A percentile compares a stretch with the other conserved stretches of the same genome.
Conservation (phyloP, 2,797 vertebrate species). For the Chelonia mydas region DNA sequence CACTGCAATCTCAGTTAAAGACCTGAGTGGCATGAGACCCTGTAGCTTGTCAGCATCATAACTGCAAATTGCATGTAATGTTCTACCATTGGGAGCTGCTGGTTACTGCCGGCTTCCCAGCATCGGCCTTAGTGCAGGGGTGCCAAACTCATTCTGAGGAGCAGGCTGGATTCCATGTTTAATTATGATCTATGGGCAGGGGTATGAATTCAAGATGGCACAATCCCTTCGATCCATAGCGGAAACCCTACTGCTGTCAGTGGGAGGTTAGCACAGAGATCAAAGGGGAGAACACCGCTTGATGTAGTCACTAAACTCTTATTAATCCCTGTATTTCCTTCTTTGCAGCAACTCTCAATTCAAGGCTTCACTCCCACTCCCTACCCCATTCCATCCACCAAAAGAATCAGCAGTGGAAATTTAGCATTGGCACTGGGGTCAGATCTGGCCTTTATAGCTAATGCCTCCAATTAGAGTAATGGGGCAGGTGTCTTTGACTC, state of each 20-base stretch:
- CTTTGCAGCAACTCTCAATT: rapidly evolving
- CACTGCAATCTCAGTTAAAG: rapidly evolving
- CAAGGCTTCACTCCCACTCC: background rate
- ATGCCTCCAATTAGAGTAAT: constrained; percentile 51
- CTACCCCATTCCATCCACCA: background rate
- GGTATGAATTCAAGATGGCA: rapidly evolving
- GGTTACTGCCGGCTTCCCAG: background rate
- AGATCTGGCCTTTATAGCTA: constrained; percentile 7
- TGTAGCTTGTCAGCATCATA: background rate
- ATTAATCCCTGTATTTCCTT: background rate
- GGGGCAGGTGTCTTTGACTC: rapidly evolving
- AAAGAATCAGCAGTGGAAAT: rapidly evolving
- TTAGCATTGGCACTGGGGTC: background rate
- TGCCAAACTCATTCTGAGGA: rapidly evolving
- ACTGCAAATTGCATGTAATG: background rate
- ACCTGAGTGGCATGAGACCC: rapidly evolving
- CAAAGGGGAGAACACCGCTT: rapidly evolving
- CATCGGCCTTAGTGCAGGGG: background rate
- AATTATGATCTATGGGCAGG: background rate
- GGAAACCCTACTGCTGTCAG: rapidly evolving
- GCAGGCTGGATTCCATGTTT: background rate
- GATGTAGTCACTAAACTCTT: background rate
- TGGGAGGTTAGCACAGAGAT: background rate
- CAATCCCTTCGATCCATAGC: background rate
- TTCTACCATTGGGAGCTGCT: background rate